Evolutionary conservation across 2,113 vertebrate species (phyloP).

Genomic region (Phodopus roborovskii): DNA sequence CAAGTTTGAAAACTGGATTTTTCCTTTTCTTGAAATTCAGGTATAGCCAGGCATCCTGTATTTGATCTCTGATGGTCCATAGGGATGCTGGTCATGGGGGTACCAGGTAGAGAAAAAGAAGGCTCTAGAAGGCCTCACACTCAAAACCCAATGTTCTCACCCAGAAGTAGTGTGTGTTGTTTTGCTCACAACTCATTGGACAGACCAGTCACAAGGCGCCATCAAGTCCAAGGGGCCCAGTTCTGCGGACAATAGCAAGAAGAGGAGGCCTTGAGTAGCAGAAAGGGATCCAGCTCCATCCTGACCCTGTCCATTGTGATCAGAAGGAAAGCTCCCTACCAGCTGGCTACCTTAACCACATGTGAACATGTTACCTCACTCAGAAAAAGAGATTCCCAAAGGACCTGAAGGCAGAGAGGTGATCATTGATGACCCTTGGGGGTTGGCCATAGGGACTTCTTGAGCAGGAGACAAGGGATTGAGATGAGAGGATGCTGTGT

Average conservation of each 20-base stretch:
- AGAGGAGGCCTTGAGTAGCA: background rate
- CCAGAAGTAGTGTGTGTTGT: accelerated
- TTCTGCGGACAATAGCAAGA: too few species aligned
- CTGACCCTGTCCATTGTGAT: background rate
- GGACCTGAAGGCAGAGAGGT: background rate
- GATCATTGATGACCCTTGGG: accelerated
- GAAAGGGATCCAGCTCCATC: background rate
- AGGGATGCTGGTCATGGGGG: background rate
- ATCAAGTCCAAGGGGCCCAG: background rate
- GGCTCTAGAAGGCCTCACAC: background rate
- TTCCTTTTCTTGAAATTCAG: background rate
- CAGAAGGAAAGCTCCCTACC: background rate
- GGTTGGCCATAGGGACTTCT: background rate
- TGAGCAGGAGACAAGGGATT: background rate
- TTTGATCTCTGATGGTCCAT: accelerated
- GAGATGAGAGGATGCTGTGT: accelerated
- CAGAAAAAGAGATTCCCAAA: background rate
- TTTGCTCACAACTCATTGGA: background rate
- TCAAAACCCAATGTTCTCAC: too few species aligned
- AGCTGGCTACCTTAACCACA: too few species aligned
- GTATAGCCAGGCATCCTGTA: accelerated
- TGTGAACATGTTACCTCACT: background rate
- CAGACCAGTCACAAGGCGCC: background rate
- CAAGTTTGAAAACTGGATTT: background rate
- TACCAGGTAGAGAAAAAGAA: background rate